Evolutionary conservation across 2,888 invertebrate species (phyloP).

Genomic region (Drosophila longiperda): DNA sequence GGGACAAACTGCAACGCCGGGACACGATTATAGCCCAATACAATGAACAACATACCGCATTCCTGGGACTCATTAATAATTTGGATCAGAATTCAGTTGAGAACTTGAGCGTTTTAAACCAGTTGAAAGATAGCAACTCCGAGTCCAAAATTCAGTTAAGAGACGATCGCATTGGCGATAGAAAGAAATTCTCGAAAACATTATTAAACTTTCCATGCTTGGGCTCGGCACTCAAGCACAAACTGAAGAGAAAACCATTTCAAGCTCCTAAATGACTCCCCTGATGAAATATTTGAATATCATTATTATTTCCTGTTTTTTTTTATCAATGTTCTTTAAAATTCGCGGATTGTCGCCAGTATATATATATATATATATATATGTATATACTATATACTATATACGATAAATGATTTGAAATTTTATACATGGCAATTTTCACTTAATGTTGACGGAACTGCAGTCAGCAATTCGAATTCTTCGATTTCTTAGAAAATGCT

Average conservation of each 20-base stretch:
- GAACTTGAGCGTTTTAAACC: neutral
- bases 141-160: neutral
- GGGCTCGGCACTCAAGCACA: constrained; percentile 34
- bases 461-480: constrained; percentile 60
- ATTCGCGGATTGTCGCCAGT: neutral
- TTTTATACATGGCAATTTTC: neutral
- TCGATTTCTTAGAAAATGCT: constrained; percentile 49
- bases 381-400: neutral
- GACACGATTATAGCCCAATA: constrained; percentile 55
- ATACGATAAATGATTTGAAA: neutral
- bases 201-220: constrained; percentile 30
- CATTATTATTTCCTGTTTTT: neutral
- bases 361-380: no score
- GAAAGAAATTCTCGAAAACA: constrained; percentile 5
- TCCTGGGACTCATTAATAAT: constrained; percentile 27
- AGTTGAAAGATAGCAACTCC: neutral
- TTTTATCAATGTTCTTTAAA: neutral
- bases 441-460: constrained; percentile 55
- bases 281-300: neutral
- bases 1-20: constrained; percentile 47
- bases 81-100: constrained; percentile 11
- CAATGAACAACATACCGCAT: constrained; percentile 38
- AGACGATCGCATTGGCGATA: constrained; percentile 4
- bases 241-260: constrained; percentile 1
- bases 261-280: neutral